These are phyloP conservation scores for Toxotes lorentzi DNA, from an alignment of 2,797 vertebrate species.

Conservation along the genomic window DNA sequence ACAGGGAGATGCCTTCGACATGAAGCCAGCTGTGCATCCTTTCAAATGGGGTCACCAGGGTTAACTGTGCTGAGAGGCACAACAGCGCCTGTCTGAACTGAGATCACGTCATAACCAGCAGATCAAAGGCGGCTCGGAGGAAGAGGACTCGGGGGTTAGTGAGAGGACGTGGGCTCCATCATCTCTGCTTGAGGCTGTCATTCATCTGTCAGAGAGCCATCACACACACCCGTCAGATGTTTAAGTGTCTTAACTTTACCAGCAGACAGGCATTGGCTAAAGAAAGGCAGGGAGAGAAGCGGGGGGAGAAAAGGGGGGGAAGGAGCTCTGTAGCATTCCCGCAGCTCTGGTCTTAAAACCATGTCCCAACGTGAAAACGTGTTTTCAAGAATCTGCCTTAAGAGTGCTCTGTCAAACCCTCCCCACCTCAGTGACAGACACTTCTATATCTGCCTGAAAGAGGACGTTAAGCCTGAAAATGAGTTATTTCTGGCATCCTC, in stretches of 20 bases:
- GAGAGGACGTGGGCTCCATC: conserved; percentile 29
- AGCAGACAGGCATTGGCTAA: conserved; percentile 32
- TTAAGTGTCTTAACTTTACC: conserved; percentile 50
- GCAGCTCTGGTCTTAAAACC: conserved; percentile 48
- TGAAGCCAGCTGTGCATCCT: conserved; percentile 57
- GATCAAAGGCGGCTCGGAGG: conserved; percentile 65
- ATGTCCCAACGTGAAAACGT: conserved; percentile 73
- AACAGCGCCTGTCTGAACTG: conserved; percentile 34
- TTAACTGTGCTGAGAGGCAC: conserved; percentile 47
- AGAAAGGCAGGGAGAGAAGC: neutral
- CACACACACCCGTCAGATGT: conserved; percentile 47
- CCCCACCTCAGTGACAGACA: conserved; percentile 27
- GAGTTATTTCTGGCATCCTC: conserved; percentile 23
- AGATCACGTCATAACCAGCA: conserved; percentile 39
- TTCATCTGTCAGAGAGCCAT: conserved; percentile 60
- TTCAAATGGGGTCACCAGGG: conserved; percentile 40
- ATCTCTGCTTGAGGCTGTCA: conserved; percentile 61
- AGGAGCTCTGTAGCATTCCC: conserved; percentile 67
- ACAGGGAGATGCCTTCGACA: conserved; percentile 37
- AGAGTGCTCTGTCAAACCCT: conserved; percentile 36
- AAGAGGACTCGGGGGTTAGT: conserved; percentile 12
- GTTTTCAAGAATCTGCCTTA: conserved; percentile 61
- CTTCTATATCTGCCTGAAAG: conserved; percentile 20
- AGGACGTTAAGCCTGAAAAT: conserved; percentile 14
- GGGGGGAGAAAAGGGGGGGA: neutral